Conservation (phyloP, 2,888 invertebrate genomes). For the Leptura quadrifasciata region DNA sequence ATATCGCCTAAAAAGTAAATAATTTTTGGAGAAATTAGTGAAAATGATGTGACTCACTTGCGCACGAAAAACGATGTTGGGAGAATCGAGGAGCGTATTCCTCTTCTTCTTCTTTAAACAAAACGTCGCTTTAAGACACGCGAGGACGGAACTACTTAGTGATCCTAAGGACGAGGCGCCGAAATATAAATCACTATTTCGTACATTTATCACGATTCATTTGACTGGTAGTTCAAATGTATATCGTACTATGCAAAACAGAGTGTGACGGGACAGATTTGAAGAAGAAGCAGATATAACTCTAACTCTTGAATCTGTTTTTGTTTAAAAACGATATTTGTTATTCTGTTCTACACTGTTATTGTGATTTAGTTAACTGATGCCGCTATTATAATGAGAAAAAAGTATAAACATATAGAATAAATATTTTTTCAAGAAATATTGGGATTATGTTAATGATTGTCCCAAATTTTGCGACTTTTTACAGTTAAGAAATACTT, state of each 20-base stretch:
- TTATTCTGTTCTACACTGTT: no score
- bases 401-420: neutral
- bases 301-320: neutral
- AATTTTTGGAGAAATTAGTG: no score
- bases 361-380: neutral
- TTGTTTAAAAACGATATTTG: conserved; percentile 34
- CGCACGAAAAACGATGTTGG: no score
- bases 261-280: neutral
- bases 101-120: no score
- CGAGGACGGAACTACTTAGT: no score
- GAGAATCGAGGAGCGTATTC: no score
- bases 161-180: no score
- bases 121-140: no score
- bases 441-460: neutral
- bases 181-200: no score
- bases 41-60: no score
- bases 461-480: neutral
- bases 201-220: no score
- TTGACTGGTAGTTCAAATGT: neutral
- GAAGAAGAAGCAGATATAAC: neutral
- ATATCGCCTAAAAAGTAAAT: no score
- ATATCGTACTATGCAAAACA: neutral
- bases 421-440: conserved; percentile 4
- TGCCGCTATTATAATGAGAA: neutral
- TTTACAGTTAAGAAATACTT: neutral